Evolutionary conservation across 2,113 vertebrate genomes (phyloP).

Genomic region (Tachysurus fulvidraco): DNA sequence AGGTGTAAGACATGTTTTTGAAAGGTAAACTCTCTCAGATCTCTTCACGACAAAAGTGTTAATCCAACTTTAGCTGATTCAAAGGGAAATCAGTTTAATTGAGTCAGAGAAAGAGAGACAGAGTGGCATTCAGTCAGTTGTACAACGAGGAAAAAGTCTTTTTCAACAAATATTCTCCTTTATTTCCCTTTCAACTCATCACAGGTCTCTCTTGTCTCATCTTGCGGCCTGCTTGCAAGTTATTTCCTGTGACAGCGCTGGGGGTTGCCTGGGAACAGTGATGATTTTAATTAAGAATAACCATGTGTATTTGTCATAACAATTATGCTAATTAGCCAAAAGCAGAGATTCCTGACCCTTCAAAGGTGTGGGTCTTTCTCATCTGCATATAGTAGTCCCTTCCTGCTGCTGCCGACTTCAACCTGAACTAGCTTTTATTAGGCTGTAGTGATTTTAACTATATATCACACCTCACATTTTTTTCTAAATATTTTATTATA

Average conservation of each 20-base stretch:
- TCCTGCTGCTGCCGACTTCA: slow-evolving; percentile 44
- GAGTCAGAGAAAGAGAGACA: slow-evolving; percentile 32
- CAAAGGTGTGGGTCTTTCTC: slow-evolving; percentile 57
- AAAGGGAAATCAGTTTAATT: slow-evolving; percentile 40
- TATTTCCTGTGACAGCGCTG: slow-evolving; percentile 59
- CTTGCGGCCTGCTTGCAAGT: slow-evolving; percentile 43
- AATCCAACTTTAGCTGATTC: slow-evolving; percentile 33
- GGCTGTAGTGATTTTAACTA: slow-evolving; percentile 21
- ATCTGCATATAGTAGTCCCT: slow-evolving; percentile 55
- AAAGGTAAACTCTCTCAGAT: slow-evolving; percentile 7
- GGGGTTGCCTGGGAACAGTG: slow-evolving; percentile 53
- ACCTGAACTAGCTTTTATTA: slow-evolving; percentile 47
- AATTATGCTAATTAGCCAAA: slow-evolving; percentile 65
- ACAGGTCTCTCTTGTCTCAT: slow-evolving; percentile 54
- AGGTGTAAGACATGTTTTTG: not conserved
- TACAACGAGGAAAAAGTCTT: slow-evolving; percentile 28
- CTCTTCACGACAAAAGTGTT: slow-evolving; percentile 31
- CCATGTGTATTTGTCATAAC: slow-evolving; percentile 66
- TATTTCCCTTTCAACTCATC: slow-evolving; percentile 38
- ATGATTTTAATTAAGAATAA: slow-evolving; percentile 68
- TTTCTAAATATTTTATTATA: no score
- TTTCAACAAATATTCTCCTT: slow-evolving; percentile 34
- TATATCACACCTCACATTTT: no score
- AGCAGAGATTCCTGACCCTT: slow-evolving; percentile 62
- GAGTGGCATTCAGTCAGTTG: slow-evolving; percentile 40